Evolutionary conservation across 1,140 invertebrate species (phyloP), one percentile per base, ranked within the genome.

Genomic region (Rhyacophila brunnea): DNA sequence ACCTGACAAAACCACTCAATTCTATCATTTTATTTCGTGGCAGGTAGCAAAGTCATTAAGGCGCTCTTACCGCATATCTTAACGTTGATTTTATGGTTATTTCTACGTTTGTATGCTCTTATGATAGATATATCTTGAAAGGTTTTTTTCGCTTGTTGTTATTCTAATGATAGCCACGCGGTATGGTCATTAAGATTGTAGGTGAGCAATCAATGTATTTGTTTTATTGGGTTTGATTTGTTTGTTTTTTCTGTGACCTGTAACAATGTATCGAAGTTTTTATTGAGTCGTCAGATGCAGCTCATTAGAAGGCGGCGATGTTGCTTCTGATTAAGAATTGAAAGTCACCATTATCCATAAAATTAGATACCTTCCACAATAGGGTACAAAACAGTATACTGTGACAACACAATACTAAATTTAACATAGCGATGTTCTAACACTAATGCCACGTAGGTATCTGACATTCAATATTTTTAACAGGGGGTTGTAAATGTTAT

Each of bases 21-120:
- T 55, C 11, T 28, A 18, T 1, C 55, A 34, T 48, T 50, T 7
- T 40, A 13, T 19, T 44, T 14, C 40, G 11, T 5, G 19, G 6
- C 5, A 10, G 18, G 28, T 17, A 11, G 32, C 34, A n/a, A 52
- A 28, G 59, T 56, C 52, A 62, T 62, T 55, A 56, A 62, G 52
- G 40, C 38, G 15, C 53, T 60, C 51, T 60, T 60, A 51, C 46
- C 45, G 59, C 52, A 56, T 62, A 56, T 56, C 59, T 55, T 51
- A 56, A 62, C 53, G 59, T 62, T 62, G 60, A 57, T 62, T 62
- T 62, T 57, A 62, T 62, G 53, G 47, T 57, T 57, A 62, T 62
- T 55, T 54, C 53, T 57, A 57, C 53, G 48, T 62, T 52, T 57
- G 53, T 57, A 53, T 55, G 54, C 52, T 28, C 23, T 55, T 55